These are phyloP conservation scores for Anniella stebbinsi DNA, from an alignment of 2,797 vertebrate species.

Conservation along the genomic window DNA sequence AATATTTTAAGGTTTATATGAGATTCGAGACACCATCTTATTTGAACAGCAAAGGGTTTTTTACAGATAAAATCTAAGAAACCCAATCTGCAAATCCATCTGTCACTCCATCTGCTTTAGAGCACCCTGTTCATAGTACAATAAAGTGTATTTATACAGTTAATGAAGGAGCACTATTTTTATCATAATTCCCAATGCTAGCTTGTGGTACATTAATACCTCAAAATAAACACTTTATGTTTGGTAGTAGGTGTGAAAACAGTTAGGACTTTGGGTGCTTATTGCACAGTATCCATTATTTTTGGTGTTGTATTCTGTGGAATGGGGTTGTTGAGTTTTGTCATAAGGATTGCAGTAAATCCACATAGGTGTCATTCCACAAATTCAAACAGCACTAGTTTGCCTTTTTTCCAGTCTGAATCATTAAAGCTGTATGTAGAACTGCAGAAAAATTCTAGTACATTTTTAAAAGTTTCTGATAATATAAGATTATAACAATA, in stretches of 20 bases:
- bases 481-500: neutral
- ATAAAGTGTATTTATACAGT: constrained; percentile 51
- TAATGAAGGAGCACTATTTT: constrained; percentile 72
- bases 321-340: neutral
- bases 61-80: constrained; percentile 76
- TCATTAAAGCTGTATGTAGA: neutral
- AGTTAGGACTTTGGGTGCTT: neutral
- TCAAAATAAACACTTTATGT: constrained; percentile 41
- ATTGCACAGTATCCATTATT: neutral
- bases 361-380: too few relatives aligned
- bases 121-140: constrained; percentile 48
- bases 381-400: neutral
- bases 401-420: neutral
- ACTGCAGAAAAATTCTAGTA: neutral
- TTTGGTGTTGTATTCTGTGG: neutral
- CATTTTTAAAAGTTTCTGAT: neutral
- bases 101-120: constrained; percentile 92
- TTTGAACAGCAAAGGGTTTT: constrained; percentile 63
- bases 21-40: constrained; percentile 60
- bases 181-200: constrained; percentile 50
- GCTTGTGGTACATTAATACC: neutral
- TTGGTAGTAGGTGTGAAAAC: constrained; percentile 39
- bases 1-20: constrained; percentile 57
- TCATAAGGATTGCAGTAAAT: too few relatives aligned
- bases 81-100: constrained; percentile 88